Percentiles rank a stretch among this genome's conserved stretches.
These are phyloP conservation scores for Oligia fasciuncula DNA, from an alignment of 2,888 invertebrate species.

Conservation along the genomic window DNA sequence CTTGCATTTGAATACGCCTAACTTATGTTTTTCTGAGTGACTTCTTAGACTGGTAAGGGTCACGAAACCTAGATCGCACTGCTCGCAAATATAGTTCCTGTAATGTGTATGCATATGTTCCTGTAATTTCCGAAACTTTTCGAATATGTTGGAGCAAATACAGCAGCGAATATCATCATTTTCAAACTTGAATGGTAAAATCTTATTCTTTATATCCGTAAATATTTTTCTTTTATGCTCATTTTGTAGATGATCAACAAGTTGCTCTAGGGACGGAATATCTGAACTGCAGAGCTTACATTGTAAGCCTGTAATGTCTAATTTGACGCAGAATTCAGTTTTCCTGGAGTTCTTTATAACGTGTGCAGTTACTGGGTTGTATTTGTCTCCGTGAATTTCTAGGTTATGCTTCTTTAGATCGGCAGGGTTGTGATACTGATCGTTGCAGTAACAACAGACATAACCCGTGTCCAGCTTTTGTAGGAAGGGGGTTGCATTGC, in stretches of 20 bases:
- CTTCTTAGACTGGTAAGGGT: slow-evolving; percentile 40
- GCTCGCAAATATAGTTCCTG: slow-evolving; percentile 74
- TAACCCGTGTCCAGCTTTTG: slow-evolving; percentile 75
- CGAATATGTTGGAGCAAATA: slow-evolving; percentile 66
- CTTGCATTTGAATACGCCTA: slow-evolving; percentile 66
- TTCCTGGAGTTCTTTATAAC: slow-evolving; percentile 71
- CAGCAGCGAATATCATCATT: slow-evolving; percentile 68
- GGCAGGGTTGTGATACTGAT: slow-evolving; percentile 71
- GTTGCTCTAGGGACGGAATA: slow-evolving; percentile 65
- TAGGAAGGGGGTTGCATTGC: slow-evolving; percentile 82
- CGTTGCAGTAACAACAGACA: slow-evolving; percentile 77
- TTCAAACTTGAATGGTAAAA: slow-evolving; percentile 72
- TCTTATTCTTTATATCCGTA: slow-evolving; percentile 72
- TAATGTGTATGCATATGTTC: slow-evolving; percentile 78
- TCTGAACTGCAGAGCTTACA: slow-evolving; percentile 61
- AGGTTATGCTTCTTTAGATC: slow-evolving; percentile 70
- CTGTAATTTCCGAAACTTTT: slow-evolving; percentile 46
- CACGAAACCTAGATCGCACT: slow-evolving; percentile 67
- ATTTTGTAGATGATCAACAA: slow-evolving; percentile 67
- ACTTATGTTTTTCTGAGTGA: slow-evolving; percentile 56
- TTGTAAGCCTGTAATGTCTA: slow-evolving; percentile 72
- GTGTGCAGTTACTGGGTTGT: slow-evolving; percentile 67
- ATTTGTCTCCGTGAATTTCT: slow-evolving; percentile 60
- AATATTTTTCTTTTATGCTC: slow-evolving; percentile 68
- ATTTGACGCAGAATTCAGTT: slow-evolving; percentile 68